Percentiles rank a stretch among this genome's conserved stretches.
These are phyloP conservation scores for Neopelma chrysocephalum DNA, from an alignment of 2,797 vertebrate genomes.

Conservation along the genomic window DNA sequence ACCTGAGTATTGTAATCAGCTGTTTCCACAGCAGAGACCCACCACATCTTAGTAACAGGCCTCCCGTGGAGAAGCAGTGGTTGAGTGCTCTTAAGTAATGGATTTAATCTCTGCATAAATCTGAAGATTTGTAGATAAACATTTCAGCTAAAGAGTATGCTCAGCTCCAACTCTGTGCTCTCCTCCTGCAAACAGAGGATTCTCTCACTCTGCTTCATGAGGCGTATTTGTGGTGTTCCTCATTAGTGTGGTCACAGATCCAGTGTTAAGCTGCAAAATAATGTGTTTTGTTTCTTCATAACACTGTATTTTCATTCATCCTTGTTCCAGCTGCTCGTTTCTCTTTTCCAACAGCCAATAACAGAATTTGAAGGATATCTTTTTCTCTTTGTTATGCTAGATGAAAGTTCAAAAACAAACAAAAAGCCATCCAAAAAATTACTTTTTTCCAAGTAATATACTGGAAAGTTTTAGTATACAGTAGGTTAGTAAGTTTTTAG, in stretches of 20 bases:
- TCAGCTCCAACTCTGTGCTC: background rate
- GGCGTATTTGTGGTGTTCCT: background rate
- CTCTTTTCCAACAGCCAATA: background rate
- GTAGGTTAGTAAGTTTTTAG: too few relatives aligned
- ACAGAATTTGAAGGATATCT: background rate
- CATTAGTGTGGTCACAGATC: background rate
- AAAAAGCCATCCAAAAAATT: too few relatives aligned
- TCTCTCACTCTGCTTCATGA: background rate
- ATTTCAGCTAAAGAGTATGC: background rate
- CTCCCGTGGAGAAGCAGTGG: background rate
- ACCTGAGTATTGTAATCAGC: background rate
- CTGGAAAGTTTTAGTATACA: background rate
- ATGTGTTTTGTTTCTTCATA: background rate
- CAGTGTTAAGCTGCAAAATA: background rate
- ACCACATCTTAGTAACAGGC: background rate
- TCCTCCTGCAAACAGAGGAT: background rate
- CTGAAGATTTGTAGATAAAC: conserved; percentile 27
- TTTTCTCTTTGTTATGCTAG: background rate
- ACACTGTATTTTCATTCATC: background rate
- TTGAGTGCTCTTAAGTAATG: conserved; percentile 29
- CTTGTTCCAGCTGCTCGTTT: background rate
- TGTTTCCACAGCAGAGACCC: background rate
- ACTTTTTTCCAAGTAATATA: background rate
- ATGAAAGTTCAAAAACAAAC: background rate
- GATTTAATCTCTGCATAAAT: conserved; percentile 42